Evolutionary conservation across 1,140 invertebrate genomes (phyloP).

Genomic region (Aphis craccivora): DNA sequence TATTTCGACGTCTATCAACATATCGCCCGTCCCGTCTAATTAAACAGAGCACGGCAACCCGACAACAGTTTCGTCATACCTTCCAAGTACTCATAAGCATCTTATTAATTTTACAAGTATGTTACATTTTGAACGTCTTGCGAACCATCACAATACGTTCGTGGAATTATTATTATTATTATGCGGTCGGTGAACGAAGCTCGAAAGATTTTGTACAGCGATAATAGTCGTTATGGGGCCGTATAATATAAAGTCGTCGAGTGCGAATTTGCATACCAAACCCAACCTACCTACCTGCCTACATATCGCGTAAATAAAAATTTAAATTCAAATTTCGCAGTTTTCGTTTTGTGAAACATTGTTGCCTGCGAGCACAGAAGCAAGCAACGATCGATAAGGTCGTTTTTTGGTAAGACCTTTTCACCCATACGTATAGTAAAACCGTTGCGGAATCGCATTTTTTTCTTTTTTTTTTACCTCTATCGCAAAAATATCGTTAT

Average conservation of each 20-base stretch:
- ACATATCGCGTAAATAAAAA: background rate
- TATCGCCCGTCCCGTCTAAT: background rate
- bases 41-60: background rate
- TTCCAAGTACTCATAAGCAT: background rate
- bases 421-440: background rate
- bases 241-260: background rate
- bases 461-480: background rate
- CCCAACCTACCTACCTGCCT: background rate
- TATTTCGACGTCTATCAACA: background rate
- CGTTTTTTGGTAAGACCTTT: background rate
- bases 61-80: background rate
- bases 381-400: background rate
- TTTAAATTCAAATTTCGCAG: background rate
- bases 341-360: background rate
- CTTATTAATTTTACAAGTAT: conserved; percentile 22
- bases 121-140: conserved; percentile 3
- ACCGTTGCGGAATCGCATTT: background rate
- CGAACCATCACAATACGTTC: background rate
- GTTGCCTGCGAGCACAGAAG: background rate
- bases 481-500: background rate
- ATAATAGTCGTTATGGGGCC: background rate
- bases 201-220: conserved; percentile 2
- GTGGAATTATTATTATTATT: background rate
- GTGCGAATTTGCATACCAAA: background rate
- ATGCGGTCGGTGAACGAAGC: background rate